Evolutionary conservation across 2,797 vertebrate genomes (phyloP).

Genomic region (Periparus ater): DNA sequence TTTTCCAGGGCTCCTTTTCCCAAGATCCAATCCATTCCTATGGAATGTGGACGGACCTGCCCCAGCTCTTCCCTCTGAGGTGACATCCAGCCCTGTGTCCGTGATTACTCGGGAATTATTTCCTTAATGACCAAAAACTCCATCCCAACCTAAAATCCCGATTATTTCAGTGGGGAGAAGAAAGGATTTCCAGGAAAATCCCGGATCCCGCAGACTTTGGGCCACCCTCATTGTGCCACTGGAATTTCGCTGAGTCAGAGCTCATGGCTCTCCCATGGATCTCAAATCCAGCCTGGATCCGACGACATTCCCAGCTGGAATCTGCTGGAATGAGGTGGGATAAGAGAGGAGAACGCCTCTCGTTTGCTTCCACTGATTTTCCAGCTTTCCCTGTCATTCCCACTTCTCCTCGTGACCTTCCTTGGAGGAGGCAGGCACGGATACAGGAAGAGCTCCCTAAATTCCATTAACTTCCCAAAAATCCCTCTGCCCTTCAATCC

Average conservation of each 20-base stretch:
- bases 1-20: not conserved
- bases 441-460: not conserved
- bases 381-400: not conserved
- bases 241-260: accelerated
- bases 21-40: accelerated
- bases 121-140: not conserved
- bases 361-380: not conserved
- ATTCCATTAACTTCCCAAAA: not conserved
- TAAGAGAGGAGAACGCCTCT: accelerated
- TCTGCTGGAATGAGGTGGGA: not conserved
- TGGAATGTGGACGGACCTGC: accelerated
- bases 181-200: not conserved
- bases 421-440: not conserved
- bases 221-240: not conserved
- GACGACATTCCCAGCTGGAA: not conserved
- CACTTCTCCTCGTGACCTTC: not conserved
- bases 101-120: not conserved
- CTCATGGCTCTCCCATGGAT: not conserved
- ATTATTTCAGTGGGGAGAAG: not conserved
- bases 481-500: not conserved
- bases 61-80: not conserved
- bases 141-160: not conserved
- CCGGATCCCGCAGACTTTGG: accelerated
- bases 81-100: not conserved
- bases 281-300: not conserved